phyloP scores from a whole-genome alignment of 2,113 vertebrate species.

The Antechinus flavipes region DNA sequence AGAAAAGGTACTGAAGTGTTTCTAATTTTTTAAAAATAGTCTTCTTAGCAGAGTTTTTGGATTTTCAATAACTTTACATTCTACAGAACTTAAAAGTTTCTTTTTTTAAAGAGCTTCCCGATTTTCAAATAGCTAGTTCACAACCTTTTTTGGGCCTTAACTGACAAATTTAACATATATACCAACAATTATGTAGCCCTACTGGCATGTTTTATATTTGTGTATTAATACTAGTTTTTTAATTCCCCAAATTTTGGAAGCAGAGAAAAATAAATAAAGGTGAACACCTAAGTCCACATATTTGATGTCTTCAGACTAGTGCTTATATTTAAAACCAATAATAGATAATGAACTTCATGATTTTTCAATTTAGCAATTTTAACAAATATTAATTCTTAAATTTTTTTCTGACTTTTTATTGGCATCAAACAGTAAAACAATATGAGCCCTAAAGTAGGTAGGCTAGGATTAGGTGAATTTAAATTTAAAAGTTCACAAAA shows the following conservation, averaged over 20 bases:
- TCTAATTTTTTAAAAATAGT: constrained; percentile 39
- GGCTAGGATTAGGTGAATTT: background rate
- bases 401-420: constrained; percentile 23
- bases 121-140: background rate
- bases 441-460: constrained; percentile 24
- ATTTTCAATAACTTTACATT: constrained; percentile 37
- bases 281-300: background rate
- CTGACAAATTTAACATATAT: constrained; percentile 26
- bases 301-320: constrained; percentile 20
- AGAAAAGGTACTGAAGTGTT: constrained; percentile 42
- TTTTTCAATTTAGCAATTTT: constrained; percentile 38
- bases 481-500: constrained; percentile 20
- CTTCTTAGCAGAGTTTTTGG: constrained; percentile 32
- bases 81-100: background rate
- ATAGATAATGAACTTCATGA: constrained; percentile 21
- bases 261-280: constrained; percentile 29
- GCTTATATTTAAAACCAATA: constrained; percentile 25
- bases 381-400: constrained; percentile 44
- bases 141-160: constrained; percentile 41
- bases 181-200: constrained; percentile 27
- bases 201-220: constrained; percentile 34
- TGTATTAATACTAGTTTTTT: constrained; percentile 17
- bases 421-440: background rate
- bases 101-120: background rate
- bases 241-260: constrained; percentile 58